A percentile compares a stretch with the other conserved stretches of the same genome.
phyloP scores from a whole-genome alignment of 1,140 invertebrate species.

The Meloidogyne floridensis region DNA sequence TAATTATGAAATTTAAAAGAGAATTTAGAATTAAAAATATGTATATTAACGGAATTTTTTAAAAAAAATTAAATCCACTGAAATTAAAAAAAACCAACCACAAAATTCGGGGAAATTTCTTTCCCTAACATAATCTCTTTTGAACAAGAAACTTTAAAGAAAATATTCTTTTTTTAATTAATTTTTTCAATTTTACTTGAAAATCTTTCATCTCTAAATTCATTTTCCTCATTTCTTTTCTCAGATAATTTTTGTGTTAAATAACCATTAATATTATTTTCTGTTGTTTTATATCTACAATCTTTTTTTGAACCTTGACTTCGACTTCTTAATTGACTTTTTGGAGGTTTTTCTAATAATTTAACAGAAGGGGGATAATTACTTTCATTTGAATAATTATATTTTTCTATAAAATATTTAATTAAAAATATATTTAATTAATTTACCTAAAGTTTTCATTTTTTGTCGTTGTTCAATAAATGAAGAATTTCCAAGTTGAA shows the following conservation, averaged over 20 bases:
- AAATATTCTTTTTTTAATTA: background rate
- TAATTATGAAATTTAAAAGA: too few relatives aligned
- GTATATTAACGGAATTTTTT: too few relatives aligned
- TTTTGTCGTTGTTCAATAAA: background rate
- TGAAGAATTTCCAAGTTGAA: constrained; percentile 1
- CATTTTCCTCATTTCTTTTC: background rate
- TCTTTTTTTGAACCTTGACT: constrained; percentile 4
- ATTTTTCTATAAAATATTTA: background rate
- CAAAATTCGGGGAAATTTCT: background rate
- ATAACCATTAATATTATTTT: background rate
- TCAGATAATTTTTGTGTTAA: background rate
- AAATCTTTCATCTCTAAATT: constrained; percentile 5
- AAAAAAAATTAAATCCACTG: too few relatives aligned
- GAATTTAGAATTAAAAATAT: too few relatives aligned
- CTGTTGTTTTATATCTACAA: background rate
- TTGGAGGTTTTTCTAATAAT: constrained; percentile 9
- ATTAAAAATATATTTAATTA: background rate
- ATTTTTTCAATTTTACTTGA: background rate
- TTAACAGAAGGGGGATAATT: background rate
- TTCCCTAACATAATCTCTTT: background rate
- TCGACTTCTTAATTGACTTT: background rate
- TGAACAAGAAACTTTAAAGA: background rate
- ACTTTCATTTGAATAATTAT: constrained; percentile 5
- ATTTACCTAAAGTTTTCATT: background rate
- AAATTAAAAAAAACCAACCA: background rate